phyloP scores from a whole-genome alignment of 2,113 vertebrate species.

The Caranx melampygus region DNA sequence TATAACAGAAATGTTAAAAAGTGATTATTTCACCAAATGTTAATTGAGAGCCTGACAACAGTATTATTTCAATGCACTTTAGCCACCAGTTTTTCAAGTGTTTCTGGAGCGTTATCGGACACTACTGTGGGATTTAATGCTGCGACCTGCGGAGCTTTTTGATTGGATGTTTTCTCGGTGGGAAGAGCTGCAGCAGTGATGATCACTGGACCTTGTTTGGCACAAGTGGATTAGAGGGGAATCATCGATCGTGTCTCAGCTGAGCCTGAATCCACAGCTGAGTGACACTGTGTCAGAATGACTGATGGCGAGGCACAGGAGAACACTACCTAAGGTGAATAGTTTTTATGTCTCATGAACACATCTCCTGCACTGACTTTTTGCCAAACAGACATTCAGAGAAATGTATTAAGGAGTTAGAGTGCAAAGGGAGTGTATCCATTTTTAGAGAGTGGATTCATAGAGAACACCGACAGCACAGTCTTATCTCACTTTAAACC shows the following conservation, averaged over 20 bases:
- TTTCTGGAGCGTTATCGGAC: background rate
- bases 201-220: slow-evolving; percentile 38
- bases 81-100: slow-evolving; percentile 42
- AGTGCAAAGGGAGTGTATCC: background rate
- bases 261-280: slow-evolving; percentile 27
- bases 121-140: slow-evolving; percentile 6
- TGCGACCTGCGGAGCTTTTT: slow-evolving; percentile 24
- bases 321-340: slow-evolving; percentile 59
- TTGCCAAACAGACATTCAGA: slow-evolving; percentile 62
- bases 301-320: slow-evolving; percentile 21
- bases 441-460: slow-evolving; percentile 8
- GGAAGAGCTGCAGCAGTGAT: slow-evolving; percentile 35
- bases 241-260: slow-evolving; percentile 20
- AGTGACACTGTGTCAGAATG: slow-evolving; percentile 22
- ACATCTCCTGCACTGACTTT: slow-evolving; percentile 38
- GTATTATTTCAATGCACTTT: slow-evolving; percentile 70
- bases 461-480: background rate
- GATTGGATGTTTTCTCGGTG: slow-evolving; percentile 11
- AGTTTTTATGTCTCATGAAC: slow-evolving; percentile 32
- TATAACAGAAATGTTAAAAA: slow-evolving; percentile 36
- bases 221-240: slow-evolving; percentile 33
- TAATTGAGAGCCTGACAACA: slow-evolving; percentile 27
- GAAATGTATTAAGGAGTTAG: slow-evolving; percentile 20
- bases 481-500: background rate
- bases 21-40: slow-evolving; percentile 59